Conservation (phyloP, 2,113 vertebrate genomes). For the Puntigrus tetrazona region DNA sequence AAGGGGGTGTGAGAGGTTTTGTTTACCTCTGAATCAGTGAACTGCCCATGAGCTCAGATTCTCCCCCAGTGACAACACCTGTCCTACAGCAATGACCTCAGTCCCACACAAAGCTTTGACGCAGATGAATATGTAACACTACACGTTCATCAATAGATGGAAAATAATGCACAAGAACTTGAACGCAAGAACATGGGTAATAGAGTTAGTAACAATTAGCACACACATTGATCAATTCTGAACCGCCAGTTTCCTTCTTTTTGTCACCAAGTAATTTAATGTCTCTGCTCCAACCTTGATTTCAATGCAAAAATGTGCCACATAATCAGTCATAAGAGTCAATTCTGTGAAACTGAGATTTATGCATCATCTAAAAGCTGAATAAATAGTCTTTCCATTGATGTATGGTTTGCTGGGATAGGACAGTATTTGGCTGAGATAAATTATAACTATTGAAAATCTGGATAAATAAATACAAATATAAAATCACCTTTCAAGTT, state of each 20-base stretch:
- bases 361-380: too few relatives aligned
- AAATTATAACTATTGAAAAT: too few relatives aligned
- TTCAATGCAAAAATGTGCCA: too few relatives aligned
- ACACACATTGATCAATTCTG: neutral
- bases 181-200: neutral
- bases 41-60: conserved; percentile 59
- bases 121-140: conserved; percentile 34
- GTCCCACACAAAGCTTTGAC: conserved; percentile 29
- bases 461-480: too few relatives aligned
- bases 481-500: too few relatives aligned
- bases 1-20: conserved; percentile 54
- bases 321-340: too few relatives aligned
- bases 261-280: neutral
- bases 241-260: neutral
- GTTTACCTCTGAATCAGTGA: conserved; percentile 61
- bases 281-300: too few relatives aligned
- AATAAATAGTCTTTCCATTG: too few relatives aligned
- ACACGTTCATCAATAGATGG: neutral
- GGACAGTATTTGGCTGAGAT: too few relatives aligned
- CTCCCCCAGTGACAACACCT: conserved; percentile 49
- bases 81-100: conserved; percentile 36
- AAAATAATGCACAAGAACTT: neutral
- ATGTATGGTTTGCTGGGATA: too few relatives aligned
- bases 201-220: neutral
- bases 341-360: too few relatives aligned